Evolutionary conservation across 1,140 invertebrate species (phyloP).

Genomic region (Trinorchestia longiramus): DNA sequence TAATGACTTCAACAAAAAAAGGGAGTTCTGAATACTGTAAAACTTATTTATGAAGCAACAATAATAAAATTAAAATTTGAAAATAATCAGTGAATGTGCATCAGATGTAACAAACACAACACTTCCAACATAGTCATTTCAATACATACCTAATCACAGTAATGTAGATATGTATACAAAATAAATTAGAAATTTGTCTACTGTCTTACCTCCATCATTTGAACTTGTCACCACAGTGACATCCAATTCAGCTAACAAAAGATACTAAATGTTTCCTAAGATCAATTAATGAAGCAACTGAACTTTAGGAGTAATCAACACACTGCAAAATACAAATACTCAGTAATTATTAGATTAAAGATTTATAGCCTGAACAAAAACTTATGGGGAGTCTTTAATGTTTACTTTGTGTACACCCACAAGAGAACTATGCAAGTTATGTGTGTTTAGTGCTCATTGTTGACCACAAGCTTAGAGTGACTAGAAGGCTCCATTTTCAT

Average conservation of each 20-base stretch:
- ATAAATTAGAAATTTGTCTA: neutral
- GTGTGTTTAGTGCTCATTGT: no score
- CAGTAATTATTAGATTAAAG: no score
- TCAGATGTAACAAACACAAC: neutral
- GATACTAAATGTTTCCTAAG: neutral
- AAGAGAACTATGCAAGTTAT: no score
- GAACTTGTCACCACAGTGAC: neutral
- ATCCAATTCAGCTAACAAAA: neutral
- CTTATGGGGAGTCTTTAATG: no score
- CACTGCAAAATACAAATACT: no score
- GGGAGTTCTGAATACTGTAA: neutral
- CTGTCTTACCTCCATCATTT: neutral
- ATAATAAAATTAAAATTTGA: neutral
- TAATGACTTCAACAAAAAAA: neutral
- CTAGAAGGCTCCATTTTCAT: no score
- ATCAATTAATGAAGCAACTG: no score
- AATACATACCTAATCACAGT: neutral
- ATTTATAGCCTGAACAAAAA: no score
- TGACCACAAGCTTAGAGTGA: no score
- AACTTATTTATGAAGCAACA: neutral
- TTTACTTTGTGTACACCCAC: no score
- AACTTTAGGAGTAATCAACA: no score
- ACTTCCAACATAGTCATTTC: neutral
- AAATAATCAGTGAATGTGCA: neutral
- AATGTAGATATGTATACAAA: neutral